These are phyloP conservation scores for Hymenopus coronatus DNA, from an alignment of 2,888 invertebrate genomes.

Conservation along the genomic window DNA sequence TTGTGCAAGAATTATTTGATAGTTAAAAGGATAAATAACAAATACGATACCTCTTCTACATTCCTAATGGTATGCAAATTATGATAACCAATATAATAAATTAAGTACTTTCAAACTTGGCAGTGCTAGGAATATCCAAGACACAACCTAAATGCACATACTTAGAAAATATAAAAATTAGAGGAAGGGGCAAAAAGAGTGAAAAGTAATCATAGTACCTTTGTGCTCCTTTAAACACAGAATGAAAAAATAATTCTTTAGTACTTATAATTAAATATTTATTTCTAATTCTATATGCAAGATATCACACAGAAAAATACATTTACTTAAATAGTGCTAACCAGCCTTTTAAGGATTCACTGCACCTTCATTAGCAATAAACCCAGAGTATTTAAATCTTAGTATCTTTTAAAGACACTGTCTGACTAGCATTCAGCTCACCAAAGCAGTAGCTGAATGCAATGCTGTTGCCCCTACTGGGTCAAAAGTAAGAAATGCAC, in stretches of 20 bases:
- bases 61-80: neutral
- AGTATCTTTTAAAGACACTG: neutral
- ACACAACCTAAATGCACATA: slow-evolving; percentile 14
- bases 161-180: neutral
- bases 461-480: slow-evolving; percentile 16
- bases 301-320: slow-evolving; percentile 13
- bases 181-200: neutral
- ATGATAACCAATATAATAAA: slow-evolving; percentile 1
- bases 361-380: neutral
- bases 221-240: slow-evolving; percentile 18
- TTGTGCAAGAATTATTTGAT: slow-evolving; percentile 5
- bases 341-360: neutral
- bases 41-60: neutral
- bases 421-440: neutral
- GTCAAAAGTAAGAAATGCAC: neutral
- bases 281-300: slow-evolving; percentile 7
- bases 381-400: slow-evolving; percentile 15
- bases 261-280: slow-evolving; percentile 20
- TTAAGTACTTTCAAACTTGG: slow-evolving; percentile 13
- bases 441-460: neutral
- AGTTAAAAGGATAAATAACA: neutral
- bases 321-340: neutral
- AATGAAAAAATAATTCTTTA: slow-evolving; percentile 18
- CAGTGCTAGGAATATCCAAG: neutral
- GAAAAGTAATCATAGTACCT: slow-evolving; percentile 8